Evolutionary conservation across 1,140 invertebrate species (phyloP), one percentile per base, ranked within the genome.

Genomic region (Drosophila gunungcola): DNA sequence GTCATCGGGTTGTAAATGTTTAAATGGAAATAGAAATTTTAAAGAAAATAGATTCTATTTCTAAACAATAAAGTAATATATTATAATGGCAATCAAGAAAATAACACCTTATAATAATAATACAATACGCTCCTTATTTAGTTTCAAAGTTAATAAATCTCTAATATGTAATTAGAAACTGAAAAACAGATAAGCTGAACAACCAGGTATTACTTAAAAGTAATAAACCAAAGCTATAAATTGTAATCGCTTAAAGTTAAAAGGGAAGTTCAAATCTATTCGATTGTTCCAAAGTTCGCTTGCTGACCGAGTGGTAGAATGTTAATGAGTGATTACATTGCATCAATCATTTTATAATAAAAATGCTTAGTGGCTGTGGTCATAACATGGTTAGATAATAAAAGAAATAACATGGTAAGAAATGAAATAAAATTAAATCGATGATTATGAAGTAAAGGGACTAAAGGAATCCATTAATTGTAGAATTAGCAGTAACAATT

Each of bases 161-260:
- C 36, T 6, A 36, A 36, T 29, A 25, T 25, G 2, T n/a, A 29
- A 29, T 29, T 29, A 29, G 4, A 13, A n/a, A 29, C 46, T 12
- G 3, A 6, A 46, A 46, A 29, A 3, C 3, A n/a, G 2, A n/a
- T 29, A 29, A n/a, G 0, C 12, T 48, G 3, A 4, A 32, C 29
- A 4, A 27, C 6, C 46, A 32, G 46, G 12, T 13, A 49, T 9
- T 34, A 32, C 1, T 49, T 32, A 36, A 34, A 73, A 54, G 42
- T 54, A 53, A 45, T 62, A 46, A 64, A 48, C 29, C 60, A 29
- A 73, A 46, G 51, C 38, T 39, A 63, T 65, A 29, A 48, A 48
- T 46, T n/a, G 6, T 2, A 32, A 56, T 4, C 39, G 34, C 41
- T n/a, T 29, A n/a, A 16, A 39, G 42, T 46, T 45, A 2, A 48